phyloP scores from a whole-genome alignment of 2,888 invertebrate species.

The Achlya flavicornis region DNA sequence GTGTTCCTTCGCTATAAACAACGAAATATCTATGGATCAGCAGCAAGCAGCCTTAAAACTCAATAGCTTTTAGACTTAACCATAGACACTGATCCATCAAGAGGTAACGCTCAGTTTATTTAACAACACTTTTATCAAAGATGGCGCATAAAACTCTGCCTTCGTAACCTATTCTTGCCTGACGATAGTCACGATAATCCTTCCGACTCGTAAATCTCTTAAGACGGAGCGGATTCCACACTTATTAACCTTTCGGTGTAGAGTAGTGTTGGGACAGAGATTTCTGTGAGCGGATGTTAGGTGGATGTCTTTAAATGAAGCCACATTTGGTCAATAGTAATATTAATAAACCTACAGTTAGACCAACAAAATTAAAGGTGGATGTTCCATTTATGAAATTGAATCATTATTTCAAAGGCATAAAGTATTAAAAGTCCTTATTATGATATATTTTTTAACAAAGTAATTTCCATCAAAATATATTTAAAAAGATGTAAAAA shows the following conservation, averaged over 20 bases:
- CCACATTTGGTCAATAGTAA: too few species aligned
- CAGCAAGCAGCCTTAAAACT: background rate
- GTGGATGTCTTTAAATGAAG: background rate
- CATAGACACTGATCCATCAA: background rate
- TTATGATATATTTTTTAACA: too few species aligned
- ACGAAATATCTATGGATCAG: background rate
- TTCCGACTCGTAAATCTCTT: conserved; percentile 43
- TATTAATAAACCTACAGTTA: too few species aligned
- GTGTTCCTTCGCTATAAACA: background rate
- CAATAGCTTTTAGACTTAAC: background rate
- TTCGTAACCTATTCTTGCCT: conserved; percentile 22
- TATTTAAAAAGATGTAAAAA: too few species aligned
- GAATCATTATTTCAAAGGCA: too few species aligned
- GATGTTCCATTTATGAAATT: too few species aligned
- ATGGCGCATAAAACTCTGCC: background rate
- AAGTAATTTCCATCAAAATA: too few species aligned
- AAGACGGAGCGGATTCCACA: conserved; percentile 45
- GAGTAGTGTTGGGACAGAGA: conserved; percentile 14
- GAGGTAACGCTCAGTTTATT: background rate
- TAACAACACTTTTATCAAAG: background rate
- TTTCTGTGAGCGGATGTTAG: background rate
- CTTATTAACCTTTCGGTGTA: conserved; percentile 49
- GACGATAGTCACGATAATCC: conserved; percentile 43
- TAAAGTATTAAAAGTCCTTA: too few species aligned
- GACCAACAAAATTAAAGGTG: too few species aligned